Base-by-base conservation (phyloP, 1,140 invertebrate genomes). In the Sitobion miscanthi region DNA sequence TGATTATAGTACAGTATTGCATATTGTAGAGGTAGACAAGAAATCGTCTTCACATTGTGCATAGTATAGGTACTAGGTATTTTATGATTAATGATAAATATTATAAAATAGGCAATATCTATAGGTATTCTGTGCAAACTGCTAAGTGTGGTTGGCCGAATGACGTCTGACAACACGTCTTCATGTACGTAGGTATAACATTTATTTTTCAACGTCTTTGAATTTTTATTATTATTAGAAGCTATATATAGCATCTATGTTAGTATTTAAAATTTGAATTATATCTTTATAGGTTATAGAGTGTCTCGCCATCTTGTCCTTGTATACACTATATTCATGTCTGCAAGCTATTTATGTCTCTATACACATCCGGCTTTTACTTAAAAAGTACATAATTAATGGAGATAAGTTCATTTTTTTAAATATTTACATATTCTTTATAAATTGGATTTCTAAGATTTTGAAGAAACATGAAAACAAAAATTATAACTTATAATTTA, bases 51-150 rank as follows among this genome's bases (percentile, higher is more conserved):
- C 30, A 17, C 30, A 77, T n/a, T n/a, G 11, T 77, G 7, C 5
- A n/a, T 6, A n/a, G 14, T n/a, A 54, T 21, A 52, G 49, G 49
- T 52, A 17, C 49, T 52, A 14, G 30, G 62, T 77, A n/a, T 35
- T 77, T 77, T 77, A n/a, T 77, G 62, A n/a, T 77, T 77, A 77
- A 77, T 77, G 62, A 77, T 77, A 77, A 77, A 77, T 77, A n/a
- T 54, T 54, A 77, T 77, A 77, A n/a, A 77, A 77, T 77, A 77
- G n/a, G 9, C 8, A 9, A 11, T 9, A 57, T 57, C 57, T 23
- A 25, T 25, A 57, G n/a, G n/a, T 77, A 77, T 69, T 11, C 11
- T 77, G n/a, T n/a, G n/a, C n/a, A n/a, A n/a, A 77, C n/a, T 77
- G 62, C 14, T 5, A n/a, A 77, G 14, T 77, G 62, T 35, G 62